Conservation (phyloP, 1,140 invertebrate genomes). For the Saccostrea cuccullata region DNA sequence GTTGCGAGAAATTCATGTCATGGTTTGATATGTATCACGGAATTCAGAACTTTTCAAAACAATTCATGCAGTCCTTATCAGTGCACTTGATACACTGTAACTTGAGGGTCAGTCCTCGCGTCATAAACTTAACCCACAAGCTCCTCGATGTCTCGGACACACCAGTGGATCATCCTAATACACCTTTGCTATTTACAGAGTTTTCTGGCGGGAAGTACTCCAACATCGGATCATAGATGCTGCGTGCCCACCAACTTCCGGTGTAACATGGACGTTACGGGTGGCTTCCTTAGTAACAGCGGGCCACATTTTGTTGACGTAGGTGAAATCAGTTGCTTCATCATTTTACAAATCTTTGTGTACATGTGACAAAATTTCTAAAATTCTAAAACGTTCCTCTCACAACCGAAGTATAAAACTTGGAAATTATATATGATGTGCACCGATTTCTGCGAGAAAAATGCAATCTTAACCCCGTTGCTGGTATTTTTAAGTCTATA, state of each 20-base stretch:
- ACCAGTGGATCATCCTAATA: background rate
- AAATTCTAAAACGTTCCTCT: no score
- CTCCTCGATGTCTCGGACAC: background rate
- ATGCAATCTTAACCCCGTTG: no score
- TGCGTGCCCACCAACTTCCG: constrained; percentile 30
- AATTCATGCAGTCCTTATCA: constrained; percentile 23
- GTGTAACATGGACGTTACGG: constrained; percentile 21
- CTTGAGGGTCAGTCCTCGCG: background rate
- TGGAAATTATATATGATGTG: no score
- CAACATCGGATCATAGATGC: background rate
- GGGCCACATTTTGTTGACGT: constrained; percentile 10
- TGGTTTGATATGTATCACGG: background rate
- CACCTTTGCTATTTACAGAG: background rate
- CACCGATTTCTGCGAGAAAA: no score
- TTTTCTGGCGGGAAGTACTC: background rate
- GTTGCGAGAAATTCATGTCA: background rate
- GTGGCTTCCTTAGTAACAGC: background rate
- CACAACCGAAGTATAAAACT: no score
- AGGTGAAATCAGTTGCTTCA: background rate
- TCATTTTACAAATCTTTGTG: no score
- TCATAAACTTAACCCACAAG: background rate
- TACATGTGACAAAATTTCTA: no score
- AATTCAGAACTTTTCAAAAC: constrained; percentile 27
- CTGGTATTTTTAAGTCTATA: no score
- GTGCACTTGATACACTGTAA: background rate